Conservation (phyloP, 1,140 invertebrate genomes). For the Micrasema longulum region DNA sequence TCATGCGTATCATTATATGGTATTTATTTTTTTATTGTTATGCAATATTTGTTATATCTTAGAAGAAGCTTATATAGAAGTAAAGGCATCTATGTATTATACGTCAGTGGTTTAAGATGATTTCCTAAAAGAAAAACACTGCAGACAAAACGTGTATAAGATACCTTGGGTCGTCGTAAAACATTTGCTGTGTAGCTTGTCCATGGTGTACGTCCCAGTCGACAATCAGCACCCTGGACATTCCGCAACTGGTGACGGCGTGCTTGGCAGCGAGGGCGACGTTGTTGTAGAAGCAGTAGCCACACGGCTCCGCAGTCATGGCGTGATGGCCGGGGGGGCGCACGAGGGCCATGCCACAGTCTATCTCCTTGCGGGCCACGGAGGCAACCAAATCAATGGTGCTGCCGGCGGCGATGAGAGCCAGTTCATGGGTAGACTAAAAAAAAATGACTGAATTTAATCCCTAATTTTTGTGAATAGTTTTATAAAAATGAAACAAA, state of each 20-base stretch:
- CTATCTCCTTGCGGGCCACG: constrained; percentile 75
- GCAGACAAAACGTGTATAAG: too few species aligned
- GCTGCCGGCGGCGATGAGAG: constrained; percentile 82
- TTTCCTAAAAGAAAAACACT: too few species aligned
- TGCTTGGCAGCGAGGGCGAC: constrained; percentile 91
- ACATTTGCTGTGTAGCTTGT: constrained; percentile 94
- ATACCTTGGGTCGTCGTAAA: constrained; percentile 91
- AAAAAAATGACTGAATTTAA: constrained; percentile 50
- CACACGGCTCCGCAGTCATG: constrained; percentile 87
- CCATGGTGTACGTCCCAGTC: constrained; percentile 99
- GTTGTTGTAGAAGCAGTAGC: constrained; percentile 98
- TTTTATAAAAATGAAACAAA: too few species aligned
- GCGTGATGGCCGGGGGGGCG: constrained; percentile 98
- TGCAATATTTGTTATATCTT: too few species aligned
- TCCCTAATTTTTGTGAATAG: too few species aligned
- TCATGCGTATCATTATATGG: too few species aligned
- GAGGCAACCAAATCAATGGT: constrained; percentile 84
- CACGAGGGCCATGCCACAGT: constrained; percentile 87
- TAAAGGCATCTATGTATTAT: too few species aligned
- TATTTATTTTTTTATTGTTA: too few species aligned
- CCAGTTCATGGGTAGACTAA: constrained; percentile 83
- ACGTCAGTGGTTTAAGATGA: too few species aligned
- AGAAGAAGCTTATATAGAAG: too few species aligned
- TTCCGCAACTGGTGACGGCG: constrained; percentile 73
- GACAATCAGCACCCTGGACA: constrained; percentile 86